phyloP scores from a whole-genome alignment of 2,888 invertebrate species.

The Pristionchus entomophagus region DNA sequence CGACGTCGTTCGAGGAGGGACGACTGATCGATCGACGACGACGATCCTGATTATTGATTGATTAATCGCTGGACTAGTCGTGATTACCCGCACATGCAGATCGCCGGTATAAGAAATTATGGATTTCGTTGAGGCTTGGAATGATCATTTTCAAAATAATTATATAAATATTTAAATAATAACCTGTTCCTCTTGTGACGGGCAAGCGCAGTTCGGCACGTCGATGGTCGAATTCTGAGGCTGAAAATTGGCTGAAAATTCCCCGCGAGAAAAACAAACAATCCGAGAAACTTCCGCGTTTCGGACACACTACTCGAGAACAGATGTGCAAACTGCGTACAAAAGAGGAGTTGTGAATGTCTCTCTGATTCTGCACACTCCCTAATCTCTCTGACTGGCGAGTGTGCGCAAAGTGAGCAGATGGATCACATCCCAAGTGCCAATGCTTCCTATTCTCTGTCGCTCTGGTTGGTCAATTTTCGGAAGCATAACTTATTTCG shows the following conservation, averaged over 20 bases:
- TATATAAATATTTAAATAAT: background rate
- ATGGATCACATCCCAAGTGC: no score
- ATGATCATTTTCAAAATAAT: background rate
- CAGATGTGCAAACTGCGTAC: constrained; percentile 25
- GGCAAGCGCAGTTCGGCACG: constrained; percentile 43
- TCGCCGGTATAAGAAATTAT: background rate
- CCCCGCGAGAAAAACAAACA: constrained; percentile 11
- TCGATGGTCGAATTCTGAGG: constrained; percentile 7
- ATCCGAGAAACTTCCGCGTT: constrained; percentile 1
- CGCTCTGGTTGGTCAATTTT: no score
- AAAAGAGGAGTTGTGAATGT: background rate
- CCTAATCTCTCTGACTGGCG: no score
- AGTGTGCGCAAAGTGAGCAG: no score
- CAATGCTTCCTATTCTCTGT: no score
- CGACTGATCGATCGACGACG: constrained; percentile 31
- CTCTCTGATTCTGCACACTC: background rate
- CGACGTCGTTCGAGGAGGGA: constrained; percentile 13
- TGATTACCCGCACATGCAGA: background rate
- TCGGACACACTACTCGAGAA: background rate
- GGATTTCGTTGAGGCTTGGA: background rate
- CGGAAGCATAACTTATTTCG: no score
- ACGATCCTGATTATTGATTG: constrained; percentile 9
- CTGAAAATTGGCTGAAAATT: constrained; percentile 24
- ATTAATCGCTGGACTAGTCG: background rate
- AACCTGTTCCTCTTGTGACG: constrained; percentile 19